Conservation (phyloP, 2,888 invertebrate genomes). For the Macrosiphum euphorbiae region DNA sequence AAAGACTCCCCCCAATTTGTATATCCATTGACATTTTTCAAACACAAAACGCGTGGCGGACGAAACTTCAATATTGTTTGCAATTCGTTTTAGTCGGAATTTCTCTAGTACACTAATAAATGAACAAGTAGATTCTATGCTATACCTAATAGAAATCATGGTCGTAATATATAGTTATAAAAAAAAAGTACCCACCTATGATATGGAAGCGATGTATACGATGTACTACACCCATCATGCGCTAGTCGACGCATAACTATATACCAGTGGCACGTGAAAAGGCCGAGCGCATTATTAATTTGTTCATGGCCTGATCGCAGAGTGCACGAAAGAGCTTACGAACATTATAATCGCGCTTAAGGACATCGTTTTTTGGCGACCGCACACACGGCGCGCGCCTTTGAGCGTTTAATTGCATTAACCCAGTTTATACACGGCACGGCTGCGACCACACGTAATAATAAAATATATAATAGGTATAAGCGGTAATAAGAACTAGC, state of each 20-base stretch:
- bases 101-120: no score
- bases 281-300: not conserved
- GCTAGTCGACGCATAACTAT: not conserved
- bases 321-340: not conserved
- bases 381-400: not conserved
- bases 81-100: not conserved
- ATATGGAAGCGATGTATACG: not conserved
- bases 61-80: not conserved
- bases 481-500: no score
- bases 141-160: not conserved
- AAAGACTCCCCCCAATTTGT: not conserved
- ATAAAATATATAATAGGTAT: not conserved
- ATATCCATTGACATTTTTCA: not conserved
- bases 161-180: not conserved
- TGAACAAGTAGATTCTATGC: not conserved
- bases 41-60: not conserved
- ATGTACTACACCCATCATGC: not conserved
- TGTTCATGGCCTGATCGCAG: not conserved
- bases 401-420: constrained; percentile 32
- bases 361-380: not conserved
- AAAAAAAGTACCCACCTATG: no score
- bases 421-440: constrained; percentile 25
- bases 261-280: not conserved
- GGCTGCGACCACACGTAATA: not conserved
- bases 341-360: not conserved